Conservation (phyloP, 2,888 invertebrate genomes). For the Polyommatus iphigenia region DNA sequence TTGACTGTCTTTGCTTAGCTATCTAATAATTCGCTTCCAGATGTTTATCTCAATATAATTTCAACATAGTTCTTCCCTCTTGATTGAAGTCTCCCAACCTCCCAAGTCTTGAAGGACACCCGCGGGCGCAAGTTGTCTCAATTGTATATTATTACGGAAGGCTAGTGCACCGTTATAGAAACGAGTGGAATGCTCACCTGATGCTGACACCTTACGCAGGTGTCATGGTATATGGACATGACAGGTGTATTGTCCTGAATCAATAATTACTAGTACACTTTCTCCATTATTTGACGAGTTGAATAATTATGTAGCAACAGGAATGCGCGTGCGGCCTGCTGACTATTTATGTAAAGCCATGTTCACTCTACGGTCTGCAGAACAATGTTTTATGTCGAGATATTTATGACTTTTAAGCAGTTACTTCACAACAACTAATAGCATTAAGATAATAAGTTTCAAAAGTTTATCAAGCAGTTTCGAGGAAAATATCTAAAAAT, state of each 20-base stretch:
- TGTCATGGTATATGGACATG: constrained; percentile 25
- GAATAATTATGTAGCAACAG: constrained; percentile 16
- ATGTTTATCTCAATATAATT: too few relatives aligned
- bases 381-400: too few relatives aligned
- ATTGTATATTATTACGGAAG: constrained; percentile 20
- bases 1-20: too few relatives aligned
- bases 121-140: background rate
- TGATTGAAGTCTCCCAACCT: background rate
- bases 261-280: constrained; percentile 25
- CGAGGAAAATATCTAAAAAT: too few relatives aligned
- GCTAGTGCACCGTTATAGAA: constrained; percentile 14
- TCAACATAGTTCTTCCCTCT: background rate
- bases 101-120: background rate
- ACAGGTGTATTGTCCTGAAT: constrained; percentile 25
- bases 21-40: too few relatives aligned
- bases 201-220: constrained; percentile 27
- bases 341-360: constrained; percentile 6
- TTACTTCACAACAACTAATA: too few relatives aligned
- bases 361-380: background rate
- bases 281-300: constrained; percentile 17
- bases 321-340: constrained; percentile 2
- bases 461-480: too few relatives aligned
- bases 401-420: too few relatives aligned
- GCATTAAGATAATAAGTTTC: too few relatives aligned
- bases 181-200: constrained; percentile 27